phyloP scores from a whole-genome alignment of 1,140 invertebrate genomes.

The Drosophila nasuta region DNA sequence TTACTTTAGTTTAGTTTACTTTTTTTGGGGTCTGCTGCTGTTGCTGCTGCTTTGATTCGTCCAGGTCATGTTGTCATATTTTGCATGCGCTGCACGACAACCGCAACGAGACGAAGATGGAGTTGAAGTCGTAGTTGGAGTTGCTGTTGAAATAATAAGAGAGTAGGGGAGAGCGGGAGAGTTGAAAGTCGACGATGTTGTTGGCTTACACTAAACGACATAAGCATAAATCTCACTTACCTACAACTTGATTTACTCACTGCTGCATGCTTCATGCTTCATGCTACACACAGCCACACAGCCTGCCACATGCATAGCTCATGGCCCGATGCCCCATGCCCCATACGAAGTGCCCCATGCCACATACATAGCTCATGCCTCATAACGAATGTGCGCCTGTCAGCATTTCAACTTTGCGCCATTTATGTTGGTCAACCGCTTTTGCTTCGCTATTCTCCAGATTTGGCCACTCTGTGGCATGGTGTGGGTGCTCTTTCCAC shows the following conservation, averaged over 20 bases:
- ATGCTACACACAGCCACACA: conserved; percentile 14
- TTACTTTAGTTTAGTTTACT: too few species aligned
- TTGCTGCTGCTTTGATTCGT: conserved; percentile 43
- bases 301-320: neutral
- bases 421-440: conserved; percentile 80
- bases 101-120: conserved; percentile 13
- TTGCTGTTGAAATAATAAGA: neutral
- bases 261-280: conserved; percentile 10
- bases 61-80: conserved; percentile 69
- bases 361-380: conserved; percentile 56
- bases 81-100: conserved; percentile 50
- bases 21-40: neutral
- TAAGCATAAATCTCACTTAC: conserved; percentile 82
- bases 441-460: conserved; percentile 46
- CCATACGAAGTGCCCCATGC: conserved; percentile 28
- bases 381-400: conserved; percentile 82
- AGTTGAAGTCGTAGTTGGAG: conserved; percentile 9
- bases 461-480: conserved; percentile 29
- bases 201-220: conserved; percentile 80
- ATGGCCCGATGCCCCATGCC: conserved; percentile 11
- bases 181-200: conserved; percentile 51
- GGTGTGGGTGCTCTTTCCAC: conserved; percentile 51
- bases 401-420: conserved; percentile 83
- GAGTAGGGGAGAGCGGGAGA: conserved; percentile 19
- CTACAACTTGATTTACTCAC: conserved; percentile 82